phyloP scores from a whole-genome alignment of 2,888 invertebrate genomes.

The Lithodes maja region DNA sequence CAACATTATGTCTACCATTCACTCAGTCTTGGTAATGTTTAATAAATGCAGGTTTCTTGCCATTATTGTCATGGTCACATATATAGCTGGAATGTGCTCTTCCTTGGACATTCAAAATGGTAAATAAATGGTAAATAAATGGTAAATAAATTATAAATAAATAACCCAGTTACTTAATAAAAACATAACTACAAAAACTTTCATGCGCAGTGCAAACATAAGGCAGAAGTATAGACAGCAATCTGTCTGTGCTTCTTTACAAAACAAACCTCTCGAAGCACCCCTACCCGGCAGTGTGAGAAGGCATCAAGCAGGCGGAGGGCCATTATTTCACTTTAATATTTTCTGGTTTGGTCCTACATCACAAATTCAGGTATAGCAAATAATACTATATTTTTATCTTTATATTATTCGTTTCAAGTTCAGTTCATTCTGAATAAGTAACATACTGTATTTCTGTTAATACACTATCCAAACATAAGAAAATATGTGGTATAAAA shows the following conservation, averaged over 20 bases:
- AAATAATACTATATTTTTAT: too few species aligned
- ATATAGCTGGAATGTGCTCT: conserved; percentile 53
- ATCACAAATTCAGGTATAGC: too few species aligned
- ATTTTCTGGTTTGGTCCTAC: too few species aligned
- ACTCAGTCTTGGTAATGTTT: not conserved
- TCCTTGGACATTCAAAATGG: conserved; percentile 7
- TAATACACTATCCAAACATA: too few species aligned
- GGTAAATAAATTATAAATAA: conserved; percentile 52
- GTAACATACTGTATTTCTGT: too few species aligned
- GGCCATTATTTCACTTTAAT: too few species aligned
- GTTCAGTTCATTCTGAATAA: too few species aligned
- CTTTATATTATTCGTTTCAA: too few species aligned
- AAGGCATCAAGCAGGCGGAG: too few species aligned
- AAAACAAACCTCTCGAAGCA: conserved; percentile 37
- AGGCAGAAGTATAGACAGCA: conserved; percentile 3
- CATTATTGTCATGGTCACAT: conserved; percentile 61
- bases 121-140: conserved; percentile 16
- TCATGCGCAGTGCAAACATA: conserved; percentile 53
- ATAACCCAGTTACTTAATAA: conserved; percentile 41
- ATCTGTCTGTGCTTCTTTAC: conserved; percentile 30
- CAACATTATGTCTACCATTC: not conserved
- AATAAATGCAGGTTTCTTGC: conserved; percentile 32
- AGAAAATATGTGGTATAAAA: too few species aligned
- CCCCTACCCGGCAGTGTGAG: conserved; percentile 43
- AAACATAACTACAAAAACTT: conserved; percentile 2